These are phyloP conservation scores for Scotopteryx bipunctaria DNA, from an alignment of 2,888 invertebrate species.

Conservation along the genomic window DNA sequence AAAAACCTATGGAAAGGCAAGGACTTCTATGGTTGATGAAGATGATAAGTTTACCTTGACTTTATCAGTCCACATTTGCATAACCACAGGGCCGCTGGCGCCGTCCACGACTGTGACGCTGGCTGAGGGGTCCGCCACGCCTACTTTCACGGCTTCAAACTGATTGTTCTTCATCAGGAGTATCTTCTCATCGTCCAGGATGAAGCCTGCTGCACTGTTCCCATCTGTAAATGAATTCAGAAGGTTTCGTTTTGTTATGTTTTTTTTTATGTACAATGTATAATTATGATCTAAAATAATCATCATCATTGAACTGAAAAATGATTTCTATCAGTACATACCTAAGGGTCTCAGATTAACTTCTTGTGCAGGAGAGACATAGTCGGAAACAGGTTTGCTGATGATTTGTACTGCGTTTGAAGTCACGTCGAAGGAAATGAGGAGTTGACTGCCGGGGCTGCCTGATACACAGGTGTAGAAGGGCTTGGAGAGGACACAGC, in stretches of 20 bases:
- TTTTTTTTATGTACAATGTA: too few species aligned
- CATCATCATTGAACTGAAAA: too few species aligned
- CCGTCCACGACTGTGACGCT: constrained; percentile 64
- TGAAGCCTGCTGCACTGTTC: constrained; percentile 65
- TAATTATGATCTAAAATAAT: too few species aligned
- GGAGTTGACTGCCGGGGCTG: constrained; percentile 66
- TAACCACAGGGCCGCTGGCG: constrained; percentile 54
- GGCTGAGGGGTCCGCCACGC: constrained; percentile 52
- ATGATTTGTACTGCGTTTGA: constrained; percentile 76
- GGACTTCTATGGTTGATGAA: not conserved
- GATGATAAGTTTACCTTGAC: constrained; percentile 50
- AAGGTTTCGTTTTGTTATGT: too few species aligned
- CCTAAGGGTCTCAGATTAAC: constrained; percentile 47
- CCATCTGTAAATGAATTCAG: constrained; percentile 55
- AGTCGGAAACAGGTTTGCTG: constrained; percentile 70
- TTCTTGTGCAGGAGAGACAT: constrained; percentile 45
- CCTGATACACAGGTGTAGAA: constrained; percentile 86
- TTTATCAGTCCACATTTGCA: constrained; percentile 67
- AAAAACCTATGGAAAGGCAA: too few species aligned
- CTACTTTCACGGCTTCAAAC: constrained; percentile 54
- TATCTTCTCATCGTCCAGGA: constrained; percentile 65
- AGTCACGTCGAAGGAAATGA: constrained; percentile 85
- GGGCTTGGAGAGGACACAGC: constrained; percentile 85
- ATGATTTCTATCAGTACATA: constrained; percentile 54
- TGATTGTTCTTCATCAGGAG: constrained; percentile 61